Evolutionary conservation across 1,140 invertebrate genomes (phyloP), one percentile per base, ranked within the genome.

Genomic region (Melipona quadrifasciata): DNA sequence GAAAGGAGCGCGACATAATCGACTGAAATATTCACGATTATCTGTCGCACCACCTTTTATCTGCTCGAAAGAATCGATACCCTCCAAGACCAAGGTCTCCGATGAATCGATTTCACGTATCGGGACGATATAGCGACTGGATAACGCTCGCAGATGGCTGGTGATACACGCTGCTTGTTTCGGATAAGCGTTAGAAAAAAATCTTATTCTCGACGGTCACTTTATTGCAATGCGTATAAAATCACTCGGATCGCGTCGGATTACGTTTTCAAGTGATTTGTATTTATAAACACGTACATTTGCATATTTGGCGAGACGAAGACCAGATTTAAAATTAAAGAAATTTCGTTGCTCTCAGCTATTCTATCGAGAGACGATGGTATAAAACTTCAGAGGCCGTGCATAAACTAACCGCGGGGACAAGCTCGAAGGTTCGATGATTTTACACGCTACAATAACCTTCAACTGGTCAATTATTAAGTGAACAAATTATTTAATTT

Each of bases 51-150:
- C 39, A 21, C 27, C n/a, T 61, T 77, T 51, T 74, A 65, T 65
- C 31, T 39, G 47, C 1, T 24, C 1, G 39, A 2, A 55, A n/a
- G 12, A 82, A 75, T 82, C 58, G 67, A 82, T 67, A 65, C 75
- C 31, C 80, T 67, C 21, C 3, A 39, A 82, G 24, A 27, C 31
- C 27, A 55, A 75, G 24, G 47, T 74, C 67, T 39, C 3, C 10
- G 70, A 75, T 55, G 31, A 55, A 82, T 55, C 51, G 80, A 76
- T 67, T 55, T 34, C n/a, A 53, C 51, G 3, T 19, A 64, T 61
- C 24, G 57, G 1, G 19, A 73, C 39, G 39, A 64, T 80, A 21
- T 61, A 61, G n/a, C 12, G n/a, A 1, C 0, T 39, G 51, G 61
- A 82, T 82, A 82, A 24, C 21, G 27, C 6, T n/a, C 8, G 1